Percentiles rank a stretch among this genome's conserved stretches.
phyloP scores from a whole-genome alignment of 2,888 invertebrate species.

The Latrodectus elegans region DNA sequence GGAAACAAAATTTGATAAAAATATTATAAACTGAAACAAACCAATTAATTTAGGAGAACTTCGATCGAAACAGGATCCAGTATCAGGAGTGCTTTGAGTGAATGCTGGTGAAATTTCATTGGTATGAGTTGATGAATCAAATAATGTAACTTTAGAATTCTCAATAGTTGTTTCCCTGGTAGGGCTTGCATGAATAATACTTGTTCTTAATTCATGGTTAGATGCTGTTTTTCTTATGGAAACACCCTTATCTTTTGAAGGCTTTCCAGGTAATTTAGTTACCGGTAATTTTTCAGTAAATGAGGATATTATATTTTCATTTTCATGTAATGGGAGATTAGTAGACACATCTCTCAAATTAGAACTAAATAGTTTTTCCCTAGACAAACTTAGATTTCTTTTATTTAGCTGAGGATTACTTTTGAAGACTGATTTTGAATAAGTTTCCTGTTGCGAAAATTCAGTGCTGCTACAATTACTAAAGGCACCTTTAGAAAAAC shows the following conservation, averaged over 20 bases:
- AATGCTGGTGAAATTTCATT: conserved; percentile 19
- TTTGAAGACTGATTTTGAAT: conserved; percentile 11
- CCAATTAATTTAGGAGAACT: conserved; percentile 55
- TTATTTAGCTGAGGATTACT: not conserved
- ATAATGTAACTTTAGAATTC: not conserved
- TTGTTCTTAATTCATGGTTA: not conserved
- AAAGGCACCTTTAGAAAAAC: conserved; percentile 35
- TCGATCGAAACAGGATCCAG: conserved; percentile 41
- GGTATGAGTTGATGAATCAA: conserved; percentile 6
- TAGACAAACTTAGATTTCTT: not conserved
- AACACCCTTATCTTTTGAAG: conserved; percentile 2
- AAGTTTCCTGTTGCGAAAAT: conserved; percentile 28
- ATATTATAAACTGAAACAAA: not conserved
- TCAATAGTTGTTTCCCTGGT: not conserved
- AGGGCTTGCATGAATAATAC: not conserved
- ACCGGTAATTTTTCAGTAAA: not conserved
- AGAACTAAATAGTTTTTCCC: conserved; percentile 11
- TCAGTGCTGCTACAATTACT: conserved; percentile 37
- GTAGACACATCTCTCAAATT: conserved; percentile 9
- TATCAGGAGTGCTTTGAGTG: conserved; percentile 31
- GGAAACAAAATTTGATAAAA: no score
- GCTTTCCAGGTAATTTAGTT: not conserved
- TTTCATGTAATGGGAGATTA: conserved; percentile 1
- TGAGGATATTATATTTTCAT: conserved; percentile 3
- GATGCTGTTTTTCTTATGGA: conserved; percentile 27